Base-by-base conservation (phyloP, 2,797 vertebrate genomes). In the Zalophus californianus region DNA sequence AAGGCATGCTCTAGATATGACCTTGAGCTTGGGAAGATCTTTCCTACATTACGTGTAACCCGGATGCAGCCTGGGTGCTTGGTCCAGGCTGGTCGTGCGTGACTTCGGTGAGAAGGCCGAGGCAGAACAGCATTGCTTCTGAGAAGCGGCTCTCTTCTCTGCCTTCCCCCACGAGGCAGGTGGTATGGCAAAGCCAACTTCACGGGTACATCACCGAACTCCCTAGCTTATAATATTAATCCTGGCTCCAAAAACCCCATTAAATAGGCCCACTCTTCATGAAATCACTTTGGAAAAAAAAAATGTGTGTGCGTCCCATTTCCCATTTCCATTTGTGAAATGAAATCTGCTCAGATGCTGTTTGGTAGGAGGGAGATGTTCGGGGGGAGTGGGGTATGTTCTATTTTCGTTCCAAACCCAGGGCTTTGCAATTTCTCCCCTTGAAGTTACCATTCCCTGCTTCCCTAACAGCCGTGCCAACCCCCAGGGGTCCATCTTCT, bases 181-280 rank as follows among this genome's bases (percentile, higher is more conserved):
- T 62, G 58, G 87, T 12, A 7, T 68, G 13, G 83, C 29, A 32
- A 89, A 96, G 80, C 75, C 80, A 52, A 56, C 0, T 1, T 52
- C 68, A 78, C 15, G 92, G 78, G 89, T 64, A 68, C 82, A 89
- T 89, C 64, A 27, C 93, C 60, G 58, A 94, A 94, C 84, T 97
- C 78, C 32, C 80, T 96, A 93, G 21, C 77, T 92, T 94, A 96
- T 77, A 86, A 77, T 97, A 97, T 97, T 98, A 98, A 98, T 97
- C 90, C 91, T 90, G 97, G 68, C 56, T 97, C 91, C 52, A 84
- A 84, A 64, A 98, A 97, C 96, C 27, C 86, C 52, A 90, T 96
- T 98, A 97, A 97, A 97, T 95, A 82, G 86, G 97, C 97, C 80
- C 11, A 16, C 90, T 96, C 73, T 86, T 96, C 82, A 90, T 75